Evolutionary conservation across 2,888 invertebrate species (phyloP), one percentile per base, ranked within the genome.

Genomic region (Andrena praecox): DNA sequence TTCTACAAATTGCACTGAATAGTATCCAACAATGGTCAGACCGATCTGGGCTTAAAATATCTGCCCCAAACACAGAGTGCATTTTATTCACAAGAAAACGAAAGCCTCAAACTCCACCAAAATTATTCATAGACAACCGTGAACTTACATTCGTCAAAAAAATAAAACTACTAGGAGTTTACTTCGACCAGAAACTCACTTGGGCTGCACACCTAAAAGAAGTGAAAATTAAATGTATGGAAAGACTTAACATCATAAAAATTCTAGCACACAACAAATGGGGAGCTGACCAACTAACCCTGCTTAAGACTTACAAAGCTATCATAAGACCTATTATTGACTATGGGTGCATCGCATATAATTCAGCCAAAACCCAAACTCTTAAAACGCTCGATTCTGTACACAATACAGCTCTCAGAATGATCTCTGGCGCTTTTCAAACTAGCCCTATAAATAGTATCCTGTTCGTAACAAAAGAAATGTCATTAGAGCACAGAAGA

Each of bases 391-490:
- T 50, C 6, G 50, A 66, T 5, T 12, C 29, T 16, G 8, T 50
- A 0, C 66, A 66, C 0, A 66, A 66, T n/a, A 29, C 12, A 66
- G 50, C 12, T 2, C 48, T 50, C 5, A 48, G 42, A 66, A 66
- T 66, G 5, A 50, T 50, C 2, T 50, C 2, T 48, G 48, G 64
- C 12, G 27, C 27, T n/a, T 24, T 24, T 16, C 27, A 16, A 48
- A 50, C 48, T 27, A 68, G 8, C 54, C 68, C 68, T 7, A 50
- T n/a, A 54, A 31, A 20, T n/a, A 68, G 68, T 50, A 52, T 68
- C 12, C 3, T 2, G 12, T 54, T 7, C 31, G 8, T 31, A 68
- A 33, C 67, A 6, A 52, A 52, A 67, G 3, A 52, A 33, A 52
- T 54, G 10, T 12, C 54, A 42, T n/a, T 52, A 54, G 7, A 68